Conservation (phyloP, 2,113 vertebrate species). For the Aptenodytes forsteri region DNA sequence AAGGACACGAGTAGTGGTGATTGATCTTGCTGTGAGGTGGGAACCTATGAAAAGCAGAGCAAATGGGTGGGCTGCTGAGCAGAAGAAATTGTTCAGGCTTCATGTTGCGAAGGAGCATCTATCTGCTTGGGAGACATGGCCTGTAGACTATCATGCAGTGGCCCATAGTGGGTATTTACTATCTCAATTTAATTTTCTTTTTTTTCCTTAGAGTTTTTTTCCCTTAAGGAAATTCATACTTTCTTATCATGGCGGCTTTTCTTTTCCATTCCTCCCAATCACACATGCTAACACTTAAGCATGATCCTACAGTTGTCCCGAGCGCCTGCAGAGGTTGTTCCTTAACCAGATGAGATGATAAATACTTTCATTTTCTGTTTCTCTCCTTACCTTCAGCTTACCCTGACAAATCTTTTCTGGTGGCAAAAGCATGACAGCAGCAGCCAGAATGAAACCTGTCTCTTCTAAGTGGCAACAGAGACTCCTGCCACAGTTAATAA, state of each 20-base stretch:
- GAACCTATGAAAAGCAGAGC: not conserved
- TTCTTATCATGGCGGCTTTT: not conserved
- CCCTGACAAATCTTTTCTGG: not conserved
- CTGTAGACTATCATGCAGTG: not conserved
- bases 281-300: not conserved
- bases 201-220: not conserved
- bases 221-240: not conserved
- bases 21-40: not conserved
- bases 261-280: not conserved
- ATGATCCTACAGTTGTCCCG: not conserved
- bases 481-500: not conserved
- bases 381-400: not conserved
- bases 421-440: not conserved
- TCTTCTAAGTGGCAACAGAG: not conserved
- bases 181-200: not conserved
- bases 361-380: not conserved
- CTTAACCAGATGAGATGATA: not conserved
- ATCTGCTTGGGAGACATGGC: not conserved
- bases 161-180: not conserved
- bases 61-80: not conserved
- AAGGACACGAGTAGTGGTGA: not conserved
- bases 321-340: not conserved
- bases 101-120: not conserved
- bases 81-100: not conserved
- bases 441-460: not conserved